Evolutionary conservation across 2,797 vertebrate species (phyloP), one percentile per base, ranked within the genome.

Genomic region (Hyperoplus lanceolatus): DNA sequence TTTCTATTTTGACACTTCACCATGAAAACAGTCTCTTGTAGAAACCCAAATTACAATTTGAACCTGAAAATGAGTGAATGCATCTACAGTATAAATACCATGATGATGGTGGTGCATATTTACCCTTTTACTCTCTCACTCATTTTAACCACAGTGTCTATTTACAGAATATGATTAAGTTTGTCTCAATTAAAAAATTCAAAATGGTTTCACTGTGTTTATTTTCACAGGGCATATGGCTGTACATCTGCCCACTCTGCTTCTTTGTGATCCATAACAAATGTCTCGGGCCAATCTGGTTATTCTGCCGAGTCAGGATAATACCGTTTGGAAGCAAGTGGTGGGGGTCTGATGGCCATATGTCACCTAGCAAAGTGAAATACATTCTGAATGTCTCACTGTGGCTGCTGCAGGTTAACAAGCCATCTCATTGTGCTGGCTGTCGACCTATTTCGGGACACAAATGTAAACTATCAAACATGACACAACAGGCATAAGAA

Each of bases 231-330:
- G 77, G 39, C 78, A 82, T 77, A 82, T 79, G 83, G 77, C 83
- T 70, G 9, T 75, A 82, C 86, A 84, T 87, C 81, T 82, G 63
- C 77, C 70, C 77, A 78, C 74, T 85, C 64, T 38, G 79, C 84
- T 77, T 65, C 16, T 88, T 71, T 80, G 72, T 83, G 82, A 88
- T 89, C 84, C 82, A 81, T 70, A 82, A 79, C 80, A 83, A 88
- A 90, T 84, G 75, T 75, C 79, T 73, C 51, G 66, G 66, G 70
- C 69, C 81, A 83, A 86, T 79, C 66, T 83, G 41, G 49, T 42
- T 58, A 38, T 80, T 77, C 60, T 85, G 90, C 83, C 3, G 75
- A 89, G 71, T 89, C 87, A 88, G 88, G 84, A 74, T 56, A 75
- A 74, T 60, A 63, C 56, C 3, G 70, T 78, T 29, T 81, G 71